Conservation (phyloP, 2,888 invertebrate species). For the Coleophora flavipennella region DNA sequence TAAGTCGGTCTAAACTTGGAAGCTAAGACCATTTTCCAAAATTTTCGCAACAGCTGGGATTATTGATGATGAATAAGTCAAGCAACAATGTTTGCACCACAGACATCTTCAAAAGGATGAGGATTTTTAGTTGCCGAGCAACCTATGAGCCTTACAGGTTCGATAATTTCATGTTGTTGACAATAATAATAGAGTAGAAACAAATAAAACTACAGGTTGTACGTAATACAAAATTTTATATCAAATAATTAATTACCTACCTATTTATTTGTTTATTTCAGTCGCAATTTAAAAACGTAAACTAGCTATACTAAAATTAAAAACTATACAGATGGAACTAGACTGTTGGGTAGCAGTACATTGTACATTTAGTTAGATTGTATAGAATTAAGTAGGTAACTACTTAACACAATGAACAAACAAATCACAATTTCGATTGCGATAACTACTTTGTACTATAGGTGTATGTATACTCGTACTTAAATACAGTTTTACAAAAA, state of each 20-base stretch:
- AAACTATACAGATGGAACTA: constrained; percentile 16
- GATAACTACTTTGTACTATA: constrained; percentile 55
- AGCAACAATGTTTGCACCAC: too few relatives aligned
- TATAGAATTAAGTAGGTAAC: constrained; percentile 1
- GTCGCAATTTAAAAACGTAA: constrained; percentile 1
- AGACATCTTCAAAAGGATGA: too few relatives aligned
- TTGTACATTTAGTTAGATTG: constrained; percentile 4
- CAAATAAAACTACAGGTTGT: constrained; percentile 13
- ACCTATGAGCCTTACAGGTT: too few relatives aligned
- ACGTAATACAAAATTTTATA: neutral
- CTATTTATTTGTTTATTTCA: constrained; percentile 4
- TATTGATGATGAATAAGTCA: too few relatives aligned
- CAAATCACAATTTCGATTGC: constrained; percentile 36
- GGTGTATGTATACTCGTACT: constrained; percentile 26
- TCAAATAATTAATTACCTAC: too few relatives aligned
- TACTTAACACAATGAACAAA: constrained; percentile 7
- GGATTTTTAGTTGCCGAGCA: too few relatives aligned
- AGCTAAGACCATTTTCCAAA: too few relatives aligned
- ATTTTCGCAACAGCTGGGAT: too few relatives aligned
- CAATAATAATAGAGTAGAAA: too few relatives aligned
- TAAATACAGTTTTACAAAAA: too few relatives aligned
- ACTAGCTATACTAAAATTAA: constrained; percentile 3
- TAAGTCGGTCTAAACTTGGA: too few relatives aligned
- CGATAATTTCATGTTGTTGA: too few relatives aligned
- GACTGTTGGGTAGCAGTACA: constrained; percentile 25